Percentiles rank a stretch among this genome's conserved stretches.
Evolutionary conservation across 2,113 vertebrate species (phyloP).

Genomic region (Python bivittatus): DNA sequence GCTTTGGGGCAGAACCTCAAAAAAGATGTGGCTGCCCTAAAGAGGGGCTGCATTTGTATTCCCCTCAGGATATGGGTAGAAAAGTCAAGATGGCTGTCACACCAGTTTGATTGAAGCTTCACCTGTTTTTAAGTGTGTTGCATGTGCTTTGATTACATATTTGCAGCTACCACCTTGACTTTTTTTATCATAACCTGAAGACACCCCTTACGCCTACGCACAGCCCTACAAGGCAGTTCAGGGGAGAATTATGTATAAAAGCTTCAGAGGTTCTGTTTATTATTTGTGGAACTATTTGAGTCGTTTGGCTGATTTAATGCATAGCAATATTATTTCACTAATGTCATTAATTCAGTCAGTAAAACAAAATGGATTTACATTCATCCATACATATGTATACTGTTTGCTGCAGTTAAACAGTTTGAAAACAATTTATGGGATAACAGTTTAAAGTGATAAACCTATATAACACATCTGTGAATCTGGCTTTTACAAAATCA

Average conservation of each 20-base stretch:
- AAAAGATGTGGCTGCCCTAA: background rate
- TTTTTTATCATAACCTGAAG: background rate
- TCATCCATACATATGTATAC: too few species aligned
- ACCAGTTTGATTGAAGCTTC: background rate
- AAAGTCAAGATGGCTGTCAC: background rate
- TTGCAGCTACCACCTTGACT: background rate
- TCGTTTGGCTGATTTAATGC: background rate
- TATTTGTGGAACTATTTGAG: background rate
- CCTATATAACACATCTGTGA: slow-evolving; percentile 9
- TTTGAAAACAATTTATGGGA: background rate
- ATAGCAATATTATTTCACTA: too few species aligned
- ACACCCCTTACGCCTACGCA: background rate
- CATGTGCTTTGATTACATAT: background rate
- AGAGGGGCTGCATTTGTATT: background rate
- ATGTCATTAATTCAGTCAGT: too few species aligned
- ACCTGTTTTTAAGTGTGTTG: background rate
- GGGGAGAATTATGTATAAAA: background rate
- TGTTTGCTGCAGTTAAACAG: too few species aligned
- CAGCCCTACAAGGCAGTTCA: background rate
- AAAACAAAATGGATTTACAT: too few species aligned
- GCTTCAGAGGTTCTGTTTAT: background rate
- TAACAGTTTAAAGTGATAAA: background rate
- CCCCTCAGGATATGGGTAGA: background rate
- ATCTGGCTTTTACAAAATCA: slow-evolving; percentile 30
- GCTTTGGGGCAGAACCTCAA: background rate